A percentile compares a stretch with the other conserved stretches of the same genome.
These are phyloP conservation scores for Struthidea cinerea DNA, from an alignment of 2,113 vertebrate species.

Conservation along the genomic window DNA sequence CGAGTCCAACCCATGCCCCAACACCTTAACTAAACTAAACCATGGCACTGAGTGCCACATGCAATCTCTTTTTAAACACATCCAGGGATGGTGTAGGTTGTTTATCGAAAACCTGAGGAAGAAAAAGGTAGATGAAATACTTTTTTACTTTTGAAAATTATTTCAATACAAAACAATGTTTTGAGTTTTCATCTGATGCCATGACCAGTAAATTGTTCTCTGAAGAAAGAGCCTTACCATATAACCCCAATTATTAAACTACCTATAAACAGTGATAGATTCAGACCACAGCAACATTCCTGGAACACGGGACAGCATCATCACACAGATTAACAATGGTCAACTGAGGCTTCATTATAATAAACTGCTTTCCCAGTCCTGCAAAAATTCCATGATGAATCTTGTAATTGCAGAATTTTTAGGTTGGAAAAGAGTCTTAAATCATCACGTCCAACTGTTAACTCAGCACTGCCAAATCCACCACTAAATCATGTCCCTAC, in stretches of 20 bases:
- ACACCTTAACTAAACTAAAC: too few relatives aligned
- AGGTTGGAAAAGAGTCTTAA: background rate
- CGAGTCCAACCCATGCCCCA: too few relatives aligned
- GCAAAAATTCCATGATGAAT: background rate
- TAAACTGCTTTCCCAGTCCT: background rate
- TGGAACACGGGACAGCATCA: background rate
- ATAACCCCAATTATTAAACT: background rate
- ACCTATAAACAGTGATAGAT: background rate
- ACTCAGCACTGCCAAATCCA: background rate
- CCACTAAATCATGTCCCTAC: background rate
- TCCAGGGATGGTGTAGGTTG: too few relatives aligned
- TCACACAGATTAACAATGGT: background rate
- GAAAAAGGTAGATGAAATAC: background rate
- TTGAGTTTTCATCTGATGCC: background rate
- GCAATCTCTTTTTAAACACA: too few relatives aligned
- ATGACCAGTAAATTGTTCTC: background rate
- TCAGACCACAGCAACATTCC: background rate
- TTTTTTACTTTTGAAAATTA: background rate
- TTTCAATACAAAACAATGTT: background rate
- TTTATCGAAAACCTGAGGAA: background rate
- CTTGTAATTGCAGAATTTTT: background rate
- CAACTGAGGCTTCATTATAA: background rate
- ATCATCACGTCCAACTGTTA: accelerated
- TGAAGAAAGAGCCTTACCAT: background rate
- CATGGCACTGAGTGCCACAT: too few relatives aligned